Base-by-base conservation (phyloP, 2,888 invertebrate species). In the Drosophila fulvimacula region DNA sequence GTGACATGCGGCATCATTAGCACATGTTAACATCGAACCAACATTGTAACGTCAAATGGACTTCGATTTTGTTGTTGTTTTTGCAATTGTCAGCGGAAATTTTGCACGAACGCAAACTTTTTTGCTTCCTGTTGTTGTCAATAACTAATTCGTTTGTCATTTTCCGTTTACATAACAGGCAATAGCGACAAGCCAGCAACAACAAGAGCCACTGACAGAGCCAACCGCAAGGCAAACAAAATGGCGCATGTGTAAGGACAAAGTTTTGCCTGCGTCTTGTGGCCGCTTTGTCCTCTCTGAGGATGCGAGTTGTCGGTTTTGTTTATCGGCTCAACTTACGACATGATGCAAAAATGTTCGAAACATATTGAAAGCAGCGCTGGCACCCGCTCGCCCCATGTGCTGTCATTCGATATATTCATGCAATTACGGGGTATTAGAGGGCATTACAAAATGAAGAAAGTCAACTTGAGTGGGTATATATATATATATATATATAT, bases 141-240 rank as follows among this genome's bases (percentile, higher is more conserved):
- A 86, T 86, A 86, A 86, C 85, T 87, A 86, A 86, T 86, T 86
- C 85, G 85, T 87, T 86, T 86, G 89, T 87, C 89, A 86, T 88
- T 88, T 86, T 86, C 89, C 85, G 85, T 88, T 88, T 88, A 76
- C 83, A 84, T 80, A 87, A 76, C 85, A 51, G 57, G 44, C 64
- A 65, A 61, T 51, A 60, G 30, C 52, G 44, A 13, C 46, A 30
- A 48, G 17, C 10, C 46, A 30, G 11, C 27, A 6, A 27, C 27
- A 27, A 6, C 27, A 27, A 27, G 5, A 27, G 27, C 21, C 38
- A 44, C 15, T 24, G 39, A 46, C 66, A 39, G 15, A 15, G 10
- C 9, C 69, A 56, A 68, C 61, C 74, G 49, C 69, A 48, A 59
- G 61, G 61, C 71, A 77, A 78, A 78, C 82, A 87, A 84, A 84